These are phyloP conservation scores for Camarhynchus parvulus DNA, from an alignment of 2,113 vertebrate species.

Conservation along the genomic window DNA sequence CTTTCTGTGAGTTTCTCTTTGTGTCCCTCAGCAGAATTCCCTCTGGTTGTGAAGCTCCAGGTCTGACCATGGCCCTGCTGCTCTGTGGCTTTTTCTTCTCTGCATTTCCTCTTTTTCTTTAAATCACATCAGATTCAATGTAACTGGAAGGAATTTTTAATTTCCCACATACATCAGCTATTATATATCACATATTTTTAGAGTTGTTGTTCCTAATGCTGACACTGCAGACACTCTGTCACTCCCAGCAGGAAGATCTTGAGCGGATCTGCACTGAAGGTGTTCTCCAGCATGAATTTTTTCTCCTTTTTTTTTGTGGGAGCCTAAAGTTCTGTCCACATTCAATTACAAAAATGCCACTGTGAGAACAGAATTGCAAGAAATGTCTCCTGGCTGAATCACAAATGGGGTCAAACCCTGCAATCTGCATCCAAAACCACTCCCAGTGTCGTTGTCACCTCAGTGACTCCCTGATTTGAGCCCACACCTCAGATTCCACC, in stretches of 20 bases:
- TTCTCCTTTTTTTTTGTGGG: background rate
- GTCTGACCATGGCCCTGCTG: background rate
- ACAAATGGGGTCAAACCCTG: background rate
- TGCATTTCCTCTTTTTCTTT: background rate
- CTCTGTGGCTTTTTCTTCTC: background rate
- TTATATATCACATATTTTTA: too few species aligned
- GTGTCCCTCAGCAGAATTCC: background rate
- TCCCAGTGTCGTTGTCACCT: background rate
- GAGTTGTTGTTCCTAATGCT: background rate
- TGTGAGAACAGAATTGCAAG: background rate
- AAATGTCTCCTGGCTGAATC: background rate
- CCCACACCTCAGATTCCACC: background rate
- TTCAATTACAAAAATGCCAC: background rate
- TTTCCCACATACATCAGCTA: fast-evolving
- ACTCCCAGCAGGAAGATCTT: background rate
- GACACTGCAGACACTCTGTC: too few species aligned
- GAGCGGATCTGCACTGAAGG: background rate
- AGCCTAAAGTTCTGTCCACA: background rate
- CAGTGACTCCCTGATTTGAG: background rate
- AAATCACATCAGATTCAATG: background rate
- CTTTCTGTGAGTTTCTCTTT: background rate
- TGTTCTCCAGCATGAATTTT: background rate
- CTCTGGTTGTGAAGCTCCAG: background rate
- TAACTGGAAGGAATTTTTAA: fast-evolving
- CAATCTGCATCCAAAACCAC: background rate